Evolutionary conservation across 2,797 vertebrate genomes (phyloP), one percentile per base, ranked within the genome.

Genomic region (Ptychobarbus kaznakovi): DNA sequence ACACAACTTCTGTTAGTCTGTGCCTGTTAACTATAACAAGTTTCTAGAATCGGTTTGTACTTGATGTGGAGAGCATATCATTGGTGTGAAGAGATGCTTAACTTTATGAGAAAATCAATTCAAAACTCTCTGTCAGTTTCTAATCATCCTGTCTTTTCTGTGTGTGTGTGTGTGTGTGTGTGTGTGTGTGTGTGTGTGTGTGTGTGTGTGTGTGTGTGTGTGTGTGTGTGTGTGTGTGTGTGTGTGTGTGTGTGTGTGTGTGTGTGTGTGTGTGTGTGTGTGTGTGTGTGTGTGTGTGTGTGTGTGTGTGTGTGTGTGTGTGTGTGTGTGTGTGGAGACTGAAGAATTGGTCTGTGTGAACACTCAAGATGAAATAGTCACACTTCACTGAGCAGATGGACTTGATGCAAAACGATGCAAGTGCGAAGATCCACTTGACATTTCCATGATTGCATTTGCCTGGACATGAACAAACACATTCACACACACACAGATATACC

Each of bases 401-500:
- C 49, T 84, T 79, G 38, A 78, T 78, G 63, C 73, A 83, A 76
- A 83, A 83, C 6, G 82, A 68, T 73, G 53, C 58, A 66, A 83
- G 44, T 65, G 32, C 12, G 13, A 83, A 56, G 74, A 84, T 84
- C 46, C 75, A 78, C 83, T 84, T 84, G 83, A 44, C 42, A 76
- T 63, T 58, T 20, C 80, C 84, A 77, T 65, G 49, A 16, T 58
- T 38, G 35, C 83, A 42, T 79, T 70, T 84, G 49, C 49, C 38
- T 69, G 16, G 25, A 78, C 44, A 68, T 42, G 87, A 90, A 92
- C 91, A 90, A 92, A 93, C 58, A 18, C 65, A 40, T 38, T 76
- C 86, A 87, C 75, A 88, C 80, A 49, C 58, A 49, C 53, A n/a
- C 65, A 84, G 68, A 87, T 10, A 75, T 25, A 81, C 42, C 76